Conservation (phyloP, 1,140 invertebrate genomes). For the Drosophila willistoni region DNA sequence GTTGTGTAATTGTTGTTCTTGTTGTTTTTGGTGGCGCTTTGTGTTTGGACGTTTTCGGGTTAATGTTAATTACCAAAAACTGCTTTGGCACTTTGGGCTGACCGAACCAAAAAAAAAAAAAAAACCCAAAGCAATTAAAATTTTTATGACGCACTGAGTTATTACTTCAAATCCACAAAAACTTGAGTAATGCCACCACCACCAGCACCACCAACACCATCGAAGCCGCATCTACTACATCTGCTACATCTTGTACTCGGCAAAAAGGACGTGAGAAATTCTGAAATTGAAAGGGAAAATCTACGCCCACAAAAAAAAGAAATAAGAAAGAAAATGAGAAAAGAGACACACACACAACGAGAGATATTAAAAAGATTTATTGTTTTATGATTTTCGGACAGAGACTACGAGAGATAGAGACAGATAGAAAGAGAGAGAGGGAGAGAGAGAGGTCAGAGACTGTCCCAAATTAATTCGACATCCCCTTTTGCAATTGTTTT, state of each 20-base stretch:
- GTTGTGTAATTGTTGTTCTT: slow-evolving; percentile 40
- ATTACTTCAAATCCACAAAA: slow-evolving; percentile 81
- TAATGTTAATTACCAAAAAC: slow-evolving; percentile 81
- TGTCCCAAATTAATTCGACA: neutral
- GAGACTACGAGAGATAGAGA: neutral
- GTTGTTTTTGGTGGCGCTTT: slow-evolving; percentile 47
- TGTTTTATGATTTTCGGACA: slow-evolving; percentile 71
- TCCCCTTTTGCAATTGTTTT: slow-evolving; percentile 42
- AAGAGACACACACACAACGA: slow-evolving; percentile 40
- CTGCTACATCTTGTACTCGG: neutral
- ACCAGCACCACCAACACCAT: slow-evolving; percentile 31
- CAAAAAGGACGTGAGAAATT: slow-evolving; percentile 79
- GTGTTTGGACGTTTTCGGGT: slow-evolving; percentile 73
- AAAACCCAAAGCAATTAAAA: slow-evolving; percentile 79
- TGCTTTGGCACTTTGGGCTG: slow-evolving; percentile 72
- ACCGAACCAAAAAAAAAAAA: slow-evolving; percentile 27
- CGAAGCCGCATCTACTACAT: slow-evolving; percentile 1
- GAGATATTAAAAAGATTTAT: slow-evolving; percentile 80
- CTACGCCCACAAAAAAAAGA: slow-evolving; percentile 59
- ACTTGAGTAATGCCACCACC: slow-evolving; percentile 76
- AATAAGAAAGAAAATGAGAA: slow-evolving; percentile 30
- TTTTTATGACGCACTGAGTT: slow-evolving; percentile 81
- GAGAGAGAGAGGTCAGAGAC: neutral
- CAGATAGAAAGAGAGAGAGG: too few species aligned
- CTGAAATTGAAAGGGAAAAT: slow-evolving; percentile 65